A percentile compares a stretch with the other conserved stretches of the same genome.
These are phyloP conservation scores for Epinephelus fuscoguttatus DNA, from an alignment of 2,113 vertebrate genomes.

Conservation along the genomic window DNA sequence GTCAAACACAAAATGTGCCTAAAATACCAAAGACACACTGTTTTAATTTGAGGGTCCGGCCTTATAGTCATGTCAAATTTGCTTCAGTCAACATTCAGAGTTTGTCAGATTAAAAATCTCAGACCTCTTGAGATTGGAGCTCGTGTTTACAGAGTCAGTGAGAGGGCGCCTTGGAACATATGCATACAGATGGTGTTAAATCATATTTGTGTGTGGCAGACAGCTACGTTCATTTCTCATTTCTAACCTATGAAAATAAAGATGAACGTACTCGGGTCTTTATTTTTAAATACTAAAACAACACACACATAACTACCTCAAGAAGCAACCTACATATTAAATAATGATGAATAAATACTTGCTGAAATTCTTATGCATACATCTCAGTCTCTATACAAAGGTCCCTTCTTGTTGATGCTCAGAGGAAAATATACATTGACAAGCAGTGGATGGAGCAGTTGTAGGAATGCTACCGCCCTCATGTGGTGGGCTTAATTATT, in stretches of 20 bases:
- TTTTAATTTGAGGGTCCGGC: slow-evolving; percentile 55
- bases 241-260: background rate
- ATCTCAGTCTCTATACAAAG: background rate
- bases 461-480: slow-evolving; percentile 60
- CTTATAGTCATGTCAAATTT: slow-evolving; percentile 57
- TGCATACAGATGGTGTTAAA: slow-evolving; percentile 10
- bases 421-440: background rate
- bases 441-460: background rate
- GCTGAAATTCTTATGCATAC: background rate
- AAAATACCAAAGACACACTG: slow-evolving; percentile 59
- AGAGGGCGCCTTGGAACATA: slow-evolving; percentile 7
- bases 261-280: background rate
- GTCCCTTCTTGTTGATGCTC: slow-evolving; percentile 1
- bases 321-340: background rate
- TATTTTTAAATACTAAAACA: background rate
- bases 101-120: slow-evolving; percentile 39
- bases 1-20: slow-evolving; percentile 64
- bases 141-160: slow-evolving; percentile 22
- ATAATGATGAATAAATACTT: slow-evolving; percentile 4
- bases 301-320: background rate
- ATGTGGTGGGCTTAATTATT: slow-evolving; percentile 38
- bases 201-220: background rate
- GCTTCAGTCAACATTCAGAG: slow-evolving; percentile 45
- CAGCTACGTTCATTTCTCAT: background rate
- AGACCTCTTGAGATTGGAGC: slow-evolving; percentile 11